These are phyloP conservation scores for Dallia pectoralis DNA, from an alignment of 2,797 vertebrate genomes.

Conservation along the genomic window DNA sequence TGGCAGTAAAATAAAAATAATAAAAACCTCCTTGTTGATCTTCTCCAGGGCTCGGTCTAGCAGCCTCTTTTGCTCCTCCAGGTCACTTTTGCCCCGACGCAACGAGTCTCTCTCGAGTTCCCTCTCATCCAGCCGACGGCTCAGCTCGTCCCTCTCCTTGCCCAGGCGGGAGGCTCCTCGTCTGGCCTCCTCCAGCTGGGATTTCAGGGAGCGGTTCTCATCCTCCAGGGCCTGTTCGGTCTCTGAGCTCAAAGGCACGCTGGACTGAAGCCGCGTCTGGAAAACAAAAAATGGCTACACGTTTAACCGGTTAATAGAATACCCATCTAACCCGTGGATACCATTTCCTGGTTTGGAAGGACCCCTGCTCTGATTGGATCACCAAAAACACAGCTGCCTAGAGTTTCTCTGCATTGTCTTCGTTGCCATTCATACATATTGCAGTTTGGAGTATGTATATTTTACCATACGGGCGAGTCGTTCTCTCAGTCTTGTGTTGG, in stretches of 20 bases:
- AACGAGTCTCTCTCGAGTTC: conserved; percentile 83
- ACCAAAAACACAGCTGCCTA: background rate
- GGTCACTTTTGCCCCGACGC: conserved; percentile 77
- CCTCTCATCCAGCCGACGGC: conserved; percentile 78
- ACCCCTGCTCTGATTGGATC: no score
- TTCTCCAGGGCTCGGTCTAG: conserved; percentile 85
- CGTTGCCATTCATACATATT: background rate
- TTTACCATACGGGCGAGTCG: conserved; percentile 80
- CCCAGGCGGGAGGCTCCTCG: conserved; percentile 67
- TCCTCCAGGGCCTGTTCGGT: conserved; percentile 78
- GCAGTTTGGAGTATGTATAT: conserved; percentile 14
- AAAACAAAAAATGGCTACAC: background rate
- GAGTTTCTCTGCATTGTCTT: conserved; percentile 1
- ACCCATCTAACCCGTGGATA: no score
- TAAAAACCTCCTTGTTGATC: conserved; percentile 86
- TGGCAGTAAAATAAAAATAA: background rate
- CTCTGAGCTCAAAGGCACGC: conserved; percentile 61
- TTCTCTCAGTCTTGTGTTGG: conserved; percentile 82
- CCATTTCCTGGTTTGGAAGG: no score
- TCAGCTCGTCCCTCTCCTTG: conserved; percentile 84
- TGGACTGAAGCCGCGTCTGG: conserved; percentile 74
- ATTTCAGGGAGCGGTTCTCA: conserved; percentile 78
- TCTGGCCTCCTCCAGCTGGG: conserved; percentile 83
- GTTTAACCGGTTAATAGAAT: no score
- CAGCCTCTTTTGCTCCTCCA: conserved; percentile 91